Evolutionary conservation across 2,797 vertebrate genomes (phyloP), one percentile per base, ranked within the genome.

Genomic region (Phalanger gymnotis): DNA sequence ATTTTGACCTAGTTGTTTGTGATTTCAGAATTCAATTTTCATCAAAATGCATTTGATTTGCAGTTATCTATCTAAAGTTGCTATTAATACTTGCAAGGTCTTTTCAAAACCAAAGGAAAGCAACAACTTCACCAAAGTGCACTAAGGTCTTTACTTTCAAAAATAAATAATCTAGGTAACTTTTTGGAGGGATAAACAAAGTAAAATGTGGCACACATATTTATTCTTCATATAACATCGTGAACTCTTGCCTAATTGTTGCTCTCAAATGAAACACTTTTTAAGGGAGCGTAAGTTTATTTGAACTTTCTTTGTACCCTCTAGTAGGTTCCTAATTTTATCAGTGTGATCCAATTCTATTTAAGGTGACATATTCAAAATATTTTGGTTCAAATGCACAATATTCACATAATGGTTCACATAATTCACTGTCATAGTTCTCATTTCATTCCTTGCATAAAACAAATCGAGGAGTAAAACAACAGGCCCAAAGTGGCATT

Each of bases 21-120:
- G 53, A 94, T 94, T 94, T 96, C 66, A 92, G 92, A 94, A 95
- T 93, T 12, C 12, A 51, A n/a, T 92, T 95, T 93, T 93, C 27
- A 93, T 30, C 14, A 93, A 73, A 91, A 73, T 92, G 5, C 2
- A 57, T 54, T 54, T 95, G 4, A 91, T 87, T 61, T 93, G 2
- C 0, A 34, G 31, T 58, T 93, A n/a, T 93, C 54, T 55, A 0
- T 66, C 27, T 87, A 55, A 95, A n/a, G 22, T 51, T 90, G 3
- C 40, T 93, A 90, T 54, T 94, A 92, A 51, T 66, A 91, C 9
- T 87, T 91, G 34, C 11, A 81, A 96, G 54, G 30, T 25, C 16
- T 92, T 25, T 73, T n/a, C 12, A 92, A 93, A 61, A 58, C 73
- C 40, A 91, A 7, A 90, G 94, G 73, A 95, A 91, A 31, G 0